Conservation (phyloP, 2,888 invertebrate genomes). For the Pantelozetes paolii region DNA sequence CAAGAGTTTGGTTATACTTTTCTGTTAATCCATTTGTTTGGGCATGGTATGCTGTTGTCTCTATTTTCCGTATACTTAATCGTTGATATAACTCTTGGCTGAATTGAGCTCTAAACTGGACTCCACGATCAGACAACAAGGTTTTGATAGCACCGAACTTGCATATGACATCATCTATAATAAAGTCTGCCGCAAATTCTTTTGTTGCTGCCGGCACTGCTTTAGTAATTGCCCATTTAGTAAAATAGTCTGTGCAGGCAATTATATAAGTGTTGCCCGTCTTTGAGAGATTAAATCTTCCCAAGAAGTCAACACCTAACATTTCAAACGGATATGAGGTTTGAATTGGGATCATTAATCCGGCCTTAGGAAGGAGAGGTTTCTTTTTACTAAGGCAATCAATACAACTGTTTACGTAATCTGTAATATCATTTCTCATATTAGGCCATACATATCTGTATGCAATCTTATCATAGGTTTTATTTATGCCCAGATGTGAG, state of each 20-base stretch:
- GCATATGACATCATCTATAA: constrained; percentile 45
- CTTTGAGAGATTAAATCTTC: background rate
- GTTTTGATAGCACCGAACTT: constrained; percentile 44
- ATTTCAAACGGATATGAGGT: background rate
- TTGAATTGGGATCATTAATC: background rate
- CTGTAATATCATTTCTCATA: constrained; percentile 22
- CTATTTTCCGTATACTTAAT: constrained; percentile 37
- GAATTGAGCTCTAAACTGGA: constrained; percentile 30
- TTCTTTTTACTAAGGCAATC: constrained; percentile 40
- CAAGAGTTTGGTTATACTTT: constrained; percentile 46
- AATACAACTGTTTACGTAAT: constrained; percentile 21
- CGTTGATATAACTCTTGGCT: background rate
- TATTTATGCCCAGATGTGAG: constrained; percentile 35
- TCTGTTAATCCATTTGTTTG: constrained; percentile 47
- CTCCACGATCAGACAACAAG: constrained; percentile 45
- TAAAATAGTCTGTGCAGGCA: constrained; percentile 42
- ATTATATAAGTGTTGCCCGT: background rate
- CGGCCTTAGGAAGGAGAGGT: background rate
- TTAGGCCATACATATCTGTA: constrained; percentile 35
- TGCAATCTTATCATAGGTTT: constrained; percentile 28
- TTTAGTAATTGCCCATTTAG: constrained; percentile 44
- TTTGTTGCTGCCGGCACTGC: constrained; percentile 44
- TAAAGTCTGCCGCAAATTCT: constrained; percentile 42
- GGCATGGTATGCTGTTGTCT: constrained; percentile 46
- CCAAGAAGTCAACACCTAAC: background rate